These are phyloP conservation scores for Macroramphosus scolopax DNA, from an alignment of 2,797 vertebrate species.

Conservation along the genomic window DNA sequence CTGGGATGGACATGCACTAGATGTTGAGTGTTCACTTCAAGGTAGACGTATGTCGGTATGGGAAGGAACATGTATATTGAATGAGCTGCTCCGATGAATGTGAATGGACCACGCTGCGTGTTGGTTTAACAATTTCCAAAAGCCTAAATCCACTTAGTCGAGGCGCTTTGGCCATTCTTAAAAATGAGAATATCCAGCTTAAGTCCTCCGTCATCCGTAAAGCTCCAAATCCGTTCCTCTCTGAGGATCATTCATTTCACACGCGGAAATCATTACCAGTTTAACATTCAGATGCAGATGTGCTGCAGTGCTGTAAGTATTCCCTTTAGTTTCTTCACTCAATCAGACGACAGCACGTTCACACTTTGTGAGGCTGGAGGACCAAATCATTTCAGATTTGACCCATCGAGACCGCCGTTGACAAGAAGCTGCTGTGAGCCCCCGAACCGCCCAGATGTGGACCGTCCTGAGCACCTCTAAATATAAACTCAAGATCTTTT, in stretches of 20 bases:
- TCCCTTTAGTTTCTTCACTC: too few species aligned
- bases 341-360: too few species aligned
- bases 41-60: too few species aligned
- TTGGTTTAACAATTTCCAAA: constrained; percentile 21
- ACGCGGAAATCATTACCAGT: constrained; percentile 4
- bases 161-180: constrained; percentile 32
- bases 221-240: constrained; percentile 27
- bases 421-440: too few species aligned
- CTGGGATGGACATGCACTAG: too few species aligned
- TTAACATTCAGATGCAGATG: constrained; percentile 12
- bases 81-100: constrained; percentile 6
- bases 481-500: too few species aligned
- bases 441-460: too few species aligned
- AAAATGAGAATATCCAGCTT: constrained; percentile 20
- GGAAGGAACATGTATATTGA: not conserved
- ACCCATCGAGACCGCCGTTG: too few species aligned
- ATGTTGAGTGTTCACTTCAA: too few species aligned
- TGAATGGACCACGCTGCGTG: constrained; percentile 1
- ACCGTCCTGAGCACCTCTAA: too few species aligned
- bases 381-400: too few species aligned
- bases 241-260: constrained; percentile 11
- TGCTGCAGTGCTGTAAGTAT: not conserved
- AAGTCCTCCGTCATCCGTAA: constrained; percentile 23
- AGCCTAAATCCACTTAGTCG: constrained; percentile 50
- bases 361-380: too few species aligned